Evolutionary conservation across 2,113 vertebrate species (phyloP).

Genomic region (Cynoglossus semilaevis): DNA sequence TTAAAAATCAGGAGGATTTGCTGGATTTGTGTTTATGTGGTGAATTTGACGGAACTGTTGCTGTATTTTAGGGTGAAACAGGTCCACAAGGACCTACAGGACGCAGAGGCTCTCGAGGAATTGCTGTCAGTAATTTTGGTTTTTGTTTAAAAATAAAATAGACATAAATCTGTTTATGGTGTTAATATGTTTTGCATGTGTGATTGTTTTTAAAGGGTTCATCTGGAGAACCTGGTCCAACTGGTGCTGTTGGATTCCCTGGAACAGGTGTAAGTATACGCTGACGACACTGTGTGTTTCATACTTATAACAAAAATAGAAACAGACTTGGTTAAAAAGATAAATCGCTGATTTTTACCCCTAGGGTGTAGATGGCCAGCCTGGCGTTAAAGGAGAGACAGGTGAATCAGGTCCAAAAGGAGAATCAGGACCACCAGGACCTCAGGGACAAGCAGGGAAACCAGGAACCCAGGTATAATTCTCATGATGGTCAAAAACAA

Average conservation of each 20-base stretch:
- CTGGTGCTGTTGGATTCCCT: slow-evolving; percentile 89
- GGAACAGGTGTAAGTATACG: slow-evolving; percentile 84
- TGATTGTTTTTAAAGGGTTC: slow-evolving; percentile 80
- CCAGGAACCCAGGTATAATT: slow-evolving; percentile 81
- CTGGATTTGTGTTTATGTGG: too few relatives aligned
- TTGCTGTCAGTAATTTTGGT: slow-evolving; percentile 80
- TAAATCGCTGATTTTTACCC: background rate
- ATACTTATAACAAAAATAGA: background rate
- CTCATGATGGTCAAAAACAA: background rate
- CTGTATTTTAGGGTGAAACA: slow-evolving; percentile 85
- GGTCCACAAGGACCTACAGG: slow-evolving; percentile 89
- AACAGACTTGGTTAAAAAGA: background rate
- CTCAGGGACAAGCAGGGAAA: slow-evolving; percentile 88
- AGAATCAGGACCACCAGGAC: slow-evolving; percentile 88
- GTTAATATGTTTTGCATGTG: background rate
- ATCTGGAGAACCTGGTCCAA: slow-evolving; percentile 88
- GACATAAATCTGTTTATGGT: background rate
- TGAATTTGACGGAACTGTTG: background rate
- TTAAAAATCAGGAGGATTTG: too few relatives aligned
- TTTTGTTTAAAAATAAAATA: background rate
- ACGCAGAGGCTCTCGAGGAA: slow-evolving; percentile 88
- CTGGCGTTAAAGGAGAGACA: slow-evolving; percentile 92
- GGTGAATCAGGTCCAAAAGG: slow-evolving; percentile 93
- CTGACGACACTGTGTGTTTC: background rate
- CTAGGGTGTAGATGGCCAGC: slow-evolving; percentile 92